Evolutionary conservation across 2,113 vertebrate genomes (phyloP), one percentile per base, ranked within the genome.

Genomic region (Murina feae): DNA sequence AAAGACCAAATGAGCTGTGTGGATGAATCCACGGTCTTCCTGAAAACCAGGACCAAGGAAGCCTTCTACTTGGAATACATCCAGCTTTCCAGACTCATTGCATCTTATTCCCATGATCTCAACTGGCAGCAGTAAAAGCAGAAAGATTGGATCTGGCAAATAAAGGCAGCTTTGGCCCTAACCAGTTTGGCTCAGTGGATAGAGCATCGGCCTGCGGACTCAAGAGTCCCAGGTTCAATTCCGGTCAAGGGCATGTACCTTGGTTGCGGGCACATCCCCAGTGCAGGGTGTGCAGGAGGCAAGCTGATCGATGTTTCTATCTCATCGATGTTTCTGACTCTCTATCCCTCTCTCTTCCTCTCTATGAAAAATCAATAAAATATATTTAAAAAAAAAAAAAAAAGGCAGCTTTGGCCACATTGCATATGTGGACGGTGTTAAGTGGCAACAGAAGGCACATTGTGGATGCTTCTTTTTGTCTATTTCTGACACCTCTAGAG

Each of bases 91-190:
- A 90, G 66, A 97, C 49, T 88, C 90, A 90, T 72, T 84, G 85
- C 90, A 94, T 93, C 95, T 94, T 96, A 93, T 94, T 94, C 95
- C 96, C 87, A 81, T 95, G 91, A 95, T 96, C 84, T 87, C 75
- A 94, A 92, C 84, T 88, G 85, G 93, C 90, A 95, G 47, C 93
- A 95, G 94, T 97, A 94, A 97, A 96, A 97, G 93, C 95, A 92
- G 92, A 95, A 97, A 97, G 95, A 96, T 89, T 42, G 79, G 92
- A 94, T 72, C 88, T 96, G 83, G 93, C 94, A 96, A 93, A 68
- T 39, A 39, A 89, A 97, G 88, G 94, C 90, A 91, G 79, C 68
- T 55, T 91, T 94, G 84, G 94, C 89, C 86, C n/a, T n/a, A n/a
- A n/a, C n/a, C n/a, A n/a, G n/a, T n/a, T n/a, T n/a, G n/a, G n/a